Evolutionary conservation across 2,113 vertebrate species (phyloP).

Genomic region (Urocitellus parryii): DNA sequence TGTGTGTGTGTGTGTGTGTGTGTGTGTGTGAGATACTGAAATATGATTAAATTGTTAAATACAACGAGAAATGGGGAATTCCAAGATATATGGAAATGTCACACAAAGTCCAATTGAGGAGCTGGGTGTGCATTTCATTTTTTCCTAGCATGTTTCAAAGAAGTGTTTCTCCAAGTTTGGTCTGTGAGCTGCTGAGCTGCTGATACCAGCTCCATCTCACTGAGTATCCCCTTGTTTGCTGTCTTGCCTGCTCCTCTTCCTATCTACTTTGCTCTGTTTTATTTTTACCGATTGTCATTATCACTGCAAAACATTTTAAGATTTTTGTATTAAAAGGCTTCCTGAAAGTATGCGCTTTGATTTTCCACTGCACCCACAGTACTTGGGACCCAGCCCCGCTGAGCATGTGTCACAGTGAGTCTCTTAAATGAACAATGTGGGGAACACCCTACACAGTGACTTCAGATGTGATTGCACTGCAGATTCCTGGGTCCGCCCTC

Average conservation of each 20-base stretch:
- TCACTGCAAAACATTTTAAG: neutral
- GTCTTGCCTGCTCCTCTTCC: neutral
- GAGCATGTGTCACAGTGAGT: neutral
- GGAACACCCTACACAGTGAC: neutral
- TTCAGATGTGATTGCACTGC: neutral
- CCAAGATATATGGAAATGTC: neutral
- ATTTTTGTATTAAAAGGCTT: neutral
- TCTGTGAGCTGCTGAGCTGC: neutral
- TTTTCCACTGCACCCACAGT: neutral
- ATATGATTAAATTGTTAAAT: neutral
- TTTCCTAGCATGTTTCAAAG: neutral
- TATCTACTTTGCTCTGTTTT: neutral
- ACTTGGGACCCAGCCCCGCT: neutral
- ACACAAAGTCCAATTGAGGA: neutral
- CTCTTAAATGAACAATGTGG: neutral
- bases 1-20: neutral
- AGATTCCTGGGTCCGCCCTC: neutral
- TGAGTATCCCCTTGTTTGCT: neutral
- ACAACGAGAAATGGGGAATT: neutral
- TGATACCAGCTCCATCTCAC: neutral
- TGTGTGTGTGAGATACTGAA: neutral
- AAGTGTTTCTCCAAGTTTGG: neutral
- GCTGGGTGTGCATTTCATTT: neutral
- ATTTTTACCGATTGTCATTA: neutral
- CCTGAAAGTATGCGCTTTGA: neutral